Base-by-base conservation (phyloP, 37 sponge, comb jelly and placozoan species). In the Axinella damicornis region DNA sequence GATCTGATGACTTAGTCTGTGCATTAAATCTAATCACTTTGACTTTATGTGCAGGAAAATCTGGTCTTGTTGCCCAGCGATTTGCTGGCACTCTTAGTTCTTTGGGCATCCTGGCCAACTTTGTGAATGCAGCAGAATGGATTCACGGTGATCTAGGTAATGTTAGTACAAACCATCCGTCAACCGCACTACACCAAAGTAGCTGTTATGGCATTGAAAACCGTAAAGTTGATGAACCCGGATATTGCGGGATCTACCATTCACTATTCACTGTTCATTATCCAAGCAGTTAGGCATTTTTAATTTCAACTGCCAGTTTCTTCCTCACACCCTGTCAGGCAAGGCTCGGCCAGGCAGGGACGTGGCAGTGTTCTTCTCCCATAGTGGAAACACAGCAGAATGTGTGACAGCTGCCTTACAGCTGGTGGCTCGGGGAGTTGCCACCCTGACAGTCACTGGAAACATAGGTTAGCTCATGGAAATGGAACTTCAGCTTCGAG, bases 101-200 rank as follows among this genome's bases (percentile, higher is more conserved):
- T 0, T 56, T 91, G 16, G 93, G 93, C 21, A 73, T 92, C 21
- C 57, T 78, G 0, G 69, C 93, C 18, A 79, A 87, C 27, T 95
- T 65, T 80, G 90, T 95, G 20, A 79, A 89, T 71, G 92, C 93
- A 21, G 54, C 88, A 71, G 93, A 95, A 53, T 95, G 90, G 90
- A 71, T 24, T 2, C 96, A 95, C 76, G 96, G 96, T 41, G 96
- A 95, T 41, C 69, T 91, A 5, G 95, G 95, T 95, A 59, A 60
- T 60, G 24, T n/a, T n/a, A n/a, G n/a, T n/a, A n/a, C n/a, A n/a
- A n/a, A n/a, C n/a, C n/a, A n/a, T n/a, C n/a, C n/a, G n/a, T n/a
- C n/a, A n/a, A n/a, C n/a, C n/a, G n/a, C n/a, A n/a, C n/a, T n/a
- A n/a, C n/a, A n/a, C n/a, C n/a, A n/a, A n/a, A n/a, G n/a, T n/a